phyloP scores from a whole-genome alignment of 2,888 invertebrate genomes.

The Strigamia transsilvanica region DNA sequence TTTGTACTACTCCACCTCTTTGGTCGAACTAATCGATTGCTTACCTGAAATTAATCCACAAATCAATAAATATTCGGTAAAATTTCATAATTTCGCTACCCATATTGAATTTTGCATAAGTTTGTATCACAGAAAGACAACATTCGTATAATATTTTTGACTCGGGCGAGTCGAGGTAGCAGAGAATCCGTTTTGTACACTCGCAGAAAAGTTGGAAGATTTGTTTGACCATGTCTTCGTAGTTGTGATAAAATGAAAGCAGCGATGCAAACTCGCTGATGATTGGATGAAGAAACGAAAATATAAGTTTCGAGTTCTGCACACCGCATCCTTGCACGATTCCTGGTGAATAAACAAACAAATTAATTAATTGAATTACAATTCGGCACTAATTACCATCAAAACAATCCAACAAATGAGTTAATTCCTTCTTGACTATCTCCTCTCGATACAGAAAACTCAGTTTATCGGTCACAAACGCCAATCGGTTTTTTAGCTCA shows the following conservation, averaged over 20 bases:
- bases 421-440: constrained; percentile 73
- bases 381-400: constrained; percentile 67
- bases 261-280: constrained; percentile 75
- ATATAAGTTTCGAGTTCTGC: constrained; percentile 67
- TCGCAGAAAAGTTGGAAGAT: constrained; percentile 78
- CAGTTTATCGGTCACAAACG: too few species aligned
- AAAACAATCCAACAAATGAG: constrained; percentile 79
- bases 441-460: constrained; percentile 74
- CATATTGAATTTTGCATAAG: constrained; percentile 67
- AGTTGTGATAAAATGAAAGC: constrained; percentile 78
- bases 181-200: constrained; percentile 75
- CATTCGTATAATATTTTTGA: constrained; percentile 74
- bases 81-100: constrained; percentile 58
- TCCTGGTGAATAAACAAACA: constrained; percentile 67
- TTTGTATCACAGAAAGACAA: constrained; percentile 75
- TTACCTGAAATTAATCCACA: constrained; percentile 53
- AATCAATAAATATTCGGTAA: neutral
- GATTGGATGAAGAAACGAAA: constrained; percentile 72
- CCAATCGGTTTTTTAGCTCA: too few species aligned
- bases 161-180: constrained; percentile 70
- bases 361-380: too few species aligned
- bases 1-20: constrained; percentile 75
- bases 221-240: constrained; percentile 79
- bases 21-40: constrained; percentile 65
- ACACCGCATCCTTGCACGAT: constrained; percentile 72